These are phyloP conservation scores for Diadumene lineata DNA, from an alignment of 92 coral and sea anemone species.

Conservation along the genomic window DNA sequence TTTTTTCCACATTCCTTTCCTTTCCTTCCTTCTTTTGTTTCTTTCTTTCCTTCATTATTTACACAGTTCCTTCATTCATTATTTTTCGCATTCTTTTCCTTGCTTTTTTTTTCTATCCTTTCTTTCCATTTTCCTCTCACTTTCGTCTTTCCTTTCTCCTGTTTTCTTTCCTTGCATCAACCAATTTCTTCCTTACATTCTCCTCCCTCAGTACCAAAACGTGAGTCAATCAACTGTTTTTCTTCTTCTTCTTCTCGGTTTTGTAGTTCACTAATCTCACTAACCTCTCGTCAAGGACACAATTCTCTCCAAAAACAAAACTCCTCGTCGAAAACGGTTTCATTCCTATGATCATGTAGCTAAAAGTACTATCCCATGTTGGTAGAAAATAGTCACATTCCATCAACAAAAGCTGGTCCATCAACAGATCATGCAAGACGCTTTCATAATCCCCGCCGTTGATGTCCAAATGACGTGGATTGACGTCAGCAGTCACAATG, in stretches of 20 bases:
- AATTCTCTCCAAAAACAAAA: slow-evolving; percentile 33
- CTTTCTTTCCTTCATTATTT: too few species aligned
- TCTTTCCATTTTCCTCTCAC: too few species aligned
- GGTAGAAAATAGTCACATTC: slow-evolving; percentile 50
- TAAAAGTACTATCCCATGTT: slow-evolving; percentile 46
- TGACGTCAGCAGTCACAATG: slow-evolving; percentile 28
- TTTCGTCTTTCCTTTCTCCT: too few species aligned
- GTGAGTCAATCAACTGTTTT: too few species aligned
- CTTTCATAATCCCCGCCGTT: slow-evolving; percentile 16
- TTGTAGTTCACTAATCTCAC: slow-evolving; percentile 7
- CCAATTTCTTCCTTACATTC: too few species aligned
- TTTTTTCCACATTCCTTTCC: too few species aligned
- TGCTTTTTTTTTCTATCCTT: too few species aligned
- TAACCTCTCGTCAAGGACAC: slow-evolving; percentile 16
- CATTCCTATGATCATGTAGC: slow-evolving; percentile 36
- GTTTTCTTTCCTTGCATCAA: too few species aligned
- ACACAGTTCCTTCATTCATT: too few species aligned
- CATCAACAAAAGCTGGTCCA: slow-evolving; percentile 32
- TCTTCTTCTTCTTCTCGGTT: neutral
- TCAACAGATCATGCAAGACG: slow-evolving; percentile 30
- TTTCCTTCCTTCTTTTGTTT: too few species aligned
- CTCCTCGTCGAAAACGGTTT: slow-evolving; percentile 19
- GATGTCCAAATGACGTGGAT: slow-evolving; percentile 40
- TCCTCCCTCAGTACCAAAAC: too few species aligned
- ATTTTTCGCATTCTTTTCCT: too few species aligned